These are phyloP conservation scores for Intellagama lesueurii DNA, from an alignment of 2,797 vertebrate species.

Conservation along the genomic window DNA sequence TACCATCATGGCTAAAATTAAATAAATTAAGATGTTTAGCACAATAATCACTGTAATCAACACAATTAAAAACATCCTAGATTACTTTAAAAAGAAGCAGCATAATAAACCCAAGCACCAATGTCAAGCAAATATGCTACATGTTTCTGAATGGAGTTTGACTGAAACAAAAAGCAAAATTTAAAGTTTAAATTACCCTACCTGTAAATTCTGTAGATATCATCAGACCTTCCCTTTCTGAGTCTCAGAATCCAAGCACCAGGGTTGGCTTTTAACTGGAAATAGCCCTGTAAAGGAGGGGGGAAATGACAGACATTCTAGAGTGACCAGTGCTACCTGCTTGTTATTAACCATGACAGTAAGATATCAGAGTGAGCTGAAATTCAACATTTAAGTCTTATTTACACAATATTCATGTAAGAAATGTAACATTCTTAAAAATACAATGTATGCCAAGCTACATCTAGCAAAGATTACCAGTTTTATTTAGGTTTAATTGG, in stretches of 20 bases:
- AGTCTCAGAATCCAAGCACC: constrained; percentile 94
- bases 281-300: constrained; percentile 87
- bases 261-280: constrained; percentile 97
- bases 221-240: constrained; percentile 94
- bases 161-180: not conserved
- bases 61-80: not conserved
- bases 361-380: not conserved
- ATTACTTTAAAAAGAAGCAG: not conserved
- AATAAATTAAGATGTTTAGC: constrained; percentile 27
- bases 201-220: constrained; percentile 98
- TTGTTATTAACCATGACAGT: not conserved
- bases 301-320: not conserved
- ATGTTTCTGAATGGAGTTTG: not conserved
- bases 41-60: constrained; percentile 1
- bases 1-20: constrained; percentile 90
- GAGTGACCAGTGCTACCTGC: constrained; percentile 10
- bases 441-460: not conserved
- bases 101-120: not conserved
- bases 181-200: constrained; percentile 50
- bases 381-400: not conserved
- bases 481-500: not conserved
- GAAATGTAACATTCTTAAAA: not conserved
- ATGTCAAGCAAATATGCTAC: not conserved
- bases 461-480: not conserved
- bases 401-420: not conserved